These are phyloP conservation scores for Ligdia adustata DNA, from an alignment of 2,888 invertebrate species.

Conservation along the genomic window DNA sequence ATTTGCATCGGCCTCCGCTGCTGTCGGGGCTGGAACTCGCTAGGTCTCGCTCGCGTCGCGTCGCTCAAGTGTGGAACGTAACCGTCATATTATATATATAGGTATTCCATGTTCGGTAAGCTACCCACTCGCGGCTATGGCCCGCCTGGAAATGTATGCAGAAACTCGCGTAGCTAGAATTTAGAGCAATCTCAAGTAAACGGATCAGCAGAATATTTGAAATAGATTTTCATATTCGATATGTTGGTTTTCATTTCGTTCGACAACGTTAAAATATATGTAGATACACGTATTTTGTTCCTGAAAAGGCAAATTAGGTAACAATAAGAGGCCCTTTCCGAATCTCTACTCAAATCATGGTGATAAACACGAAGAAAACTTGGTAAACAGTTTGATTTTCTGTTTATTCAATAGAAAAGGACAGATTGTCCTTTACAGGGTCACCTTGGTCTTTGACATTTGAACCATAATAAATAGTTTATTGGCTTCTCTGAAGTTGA, in stretches of 20 bases:
- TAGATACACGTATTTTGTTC: background rate
- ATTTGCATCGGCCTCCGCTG: constrained; percentile 56
- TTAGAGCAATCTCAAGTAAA: constrained; percentile 21
- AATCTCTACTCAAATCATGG: constrained; percentile 6
- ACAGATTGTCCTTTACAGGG: constrained; percentile 11
- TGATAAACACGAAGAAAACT: constrained; percentile 1
- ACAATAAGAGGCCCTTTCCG: constrained; percentile 1
- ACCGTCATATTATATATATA: constrained; percentile 26
- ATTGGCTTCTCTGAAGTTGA: constrained; percentile 17
- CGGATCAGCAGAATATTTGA: constrained; percentile 27
- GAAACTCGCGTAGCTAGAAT: constrained; percentile 19
- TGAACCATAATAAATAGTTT: constrained; percentile 10
- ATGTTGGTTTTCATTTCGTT: constrained; percentile 13
- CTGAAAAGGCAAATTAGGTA: background rate
- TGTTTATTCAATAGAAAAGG: constrained; percentile 9
- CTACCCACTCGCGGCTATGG: constrained; percentile 9
- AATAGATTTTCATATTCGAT: constrained; percentile 28
- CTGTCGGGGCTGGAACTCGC: constrained; percentile 36
- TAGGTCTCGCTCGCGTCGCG: constrained; percentile 39
- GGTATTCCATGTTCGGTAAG: constrained; percentile 25
- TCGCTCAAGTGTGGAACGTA: constrained; percentile 40
- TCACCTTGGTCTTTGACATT: constrained; percentile 22
- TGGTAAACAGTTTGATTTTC: constrained; percentile 16
- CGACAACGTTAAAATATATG: too few relatives aligned
- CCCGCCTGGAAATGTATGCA: constrained; percentile 18